These are phyloP conservation scores for Polydrusus tereticollis DNA, from an alignment of 2,888 invertebrate genomes.

Conservation along the genomic window DNA sequence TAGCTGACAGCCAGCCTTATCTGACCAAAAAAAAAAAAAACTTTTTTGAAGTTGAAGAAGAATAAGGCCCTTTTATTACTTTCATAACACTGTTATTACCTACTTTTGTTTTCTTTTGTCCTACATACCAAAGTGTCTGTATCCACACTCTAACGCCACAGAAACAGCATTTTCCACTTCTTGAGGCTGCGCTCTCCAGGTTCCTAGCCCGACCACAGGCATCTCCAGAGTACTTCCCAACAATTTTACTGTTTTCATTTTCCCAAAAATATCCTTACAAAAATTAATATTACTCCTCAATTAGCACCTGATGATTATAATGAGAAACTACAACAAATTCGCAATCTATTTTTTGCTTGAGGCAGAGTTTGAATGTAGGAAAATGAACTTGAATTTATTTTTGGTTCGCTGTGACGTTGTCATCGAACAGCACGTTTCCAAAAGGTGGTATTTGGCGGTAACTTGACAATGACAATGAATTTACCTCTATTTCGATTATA, in stretches of 20 bases:
- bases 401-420: slow-evolving; percentile 26
- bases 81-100: no score
- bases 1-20: no score
- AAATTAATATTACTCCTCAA: neutral
- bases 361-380: neutral
- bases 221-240: slow-evolving; percentile 65
- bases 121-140: slow-evolving; percentile 73
- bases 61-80: no score
- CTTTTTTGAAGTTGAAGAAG: no score
- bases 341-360: slow-evolving; percentile 6
- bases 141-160: slow-evolving; percentile 77
- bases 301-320: neutral
- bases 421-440: neutral
- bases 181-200: slow-evolving; percentile 78
- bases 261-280: neutral
- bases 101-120: no score
- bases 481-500: neutral
- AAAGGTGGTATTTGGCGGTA: neutral
- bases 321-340: slow-evolving; percentile 1
- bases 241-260: slow-evolving; percentile 43
- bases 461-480: neutral
- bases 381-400: slow-evolving; percentile 31
- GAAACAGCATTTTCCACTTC: slow-evolving; percentile 75
- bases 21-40: no score
- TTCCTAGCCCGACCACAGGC: slow-evolving; percentile 81